Evolutionary conservation across 2,797 vertebrate species (phyloP), one percentile per base, ranked within the genome.

Genomic region (Meriones psammophilus): DNA sequence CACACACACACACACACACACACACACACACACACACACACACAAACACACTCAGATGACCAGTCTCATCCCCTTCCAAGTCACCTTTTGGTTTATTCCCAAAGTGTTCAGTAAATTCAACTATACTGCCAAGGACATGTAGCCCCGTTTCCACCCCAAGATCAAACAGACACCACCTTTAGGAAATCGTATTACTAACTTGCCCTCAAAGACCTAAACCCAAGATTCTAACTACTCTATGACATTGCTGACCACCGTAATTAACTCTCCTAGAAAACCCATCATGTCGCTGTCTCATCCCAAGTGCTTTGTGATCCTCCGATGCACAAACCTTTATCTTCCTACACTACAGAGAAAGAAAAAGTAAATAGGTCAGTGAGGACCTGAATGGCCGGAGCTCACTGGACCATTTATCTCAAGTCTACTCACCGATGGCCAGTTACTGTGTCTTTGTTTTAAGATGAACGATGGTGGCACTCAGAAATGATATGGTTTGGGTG

Each of bases 151-250:
- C 6, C 8, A 36, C 18, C 22, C 36, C 42, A 28, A 13, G 42
- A 0, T 3, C 4, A 60, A 69, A 50, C 0, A 10, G 74, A 71
- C 12, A 26, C 54, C 33, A 24, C 42, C 64, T 68, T 66, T 54
- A 71, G n/a, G 66, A 10, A 71, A 71, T 15, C 56, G 66, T 56
- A 28, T 14, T 46, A 69, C 14, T 12, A 62, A 18, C 22, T 39
- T 24, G 20, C 9, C 15, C 15, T n/a, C 28, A 33, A 50, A 94
- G 73, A 69, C 30, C 80, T 42, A 18, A 39, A 8, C 33, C 15
- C 0, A 0, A 89, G 54, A 84, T 17, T 5, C 0, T 17, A 60
- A 58, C 30, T 68, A 42, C 83, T 13, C 0, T 9, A 3, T 50
- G 71, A 81, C 22, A 9, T 1, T 0, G 2, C 36, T 66, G 42